These are phyloP conservation scores for Harpalus rubripes DNA, from an alignment of 2,888 invertebrate species.

Conservation along the genomic window DNA sequence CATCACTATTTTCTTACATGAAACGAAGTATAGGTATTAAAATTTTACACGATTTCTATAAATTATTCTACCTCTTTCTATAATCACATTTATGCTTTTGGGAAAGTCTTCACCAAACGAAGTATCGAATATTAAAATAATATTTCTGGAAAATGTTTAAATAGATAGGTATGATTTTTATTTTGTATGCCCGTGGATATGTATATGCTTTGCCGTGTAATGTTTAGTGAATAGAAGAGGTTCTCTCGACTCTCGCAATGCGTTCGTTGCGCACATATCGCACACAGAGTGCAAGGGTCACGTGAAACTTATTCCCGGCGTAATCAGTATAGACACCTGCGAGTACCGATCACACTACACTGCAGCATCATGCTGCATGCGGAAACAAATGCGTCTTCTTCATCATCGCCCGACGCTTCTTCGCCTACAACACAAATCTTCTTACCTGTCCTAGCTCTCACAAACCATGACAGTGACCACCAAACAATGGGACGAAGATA, in stretches of 20 bases:
- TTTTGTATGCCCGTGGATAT: too few species aligned
- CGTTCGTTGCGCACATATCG: slow-evolving; percentile 44
- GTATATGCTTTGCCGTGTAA: too few species aligned
- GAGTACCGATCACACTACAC: slow-evolving; percentile 40
- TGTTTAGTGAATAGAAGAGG: background rate
- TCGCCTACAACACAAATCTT: slow-evolving; percentile 9
- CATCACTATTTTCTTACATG: too few species aligned
- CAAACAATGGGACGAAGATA: background rate
- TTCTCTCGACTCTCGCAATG: background rate
- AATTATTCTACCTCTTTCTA: too few species aligned
- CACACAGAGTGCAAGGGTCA: slow-evolving; percentile 61
- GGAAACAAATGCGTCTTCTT: slow-evolving; percentile 54
- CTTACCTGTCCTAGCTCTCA: background rate
- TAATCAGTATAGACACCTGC: slow-evolving; percentile 66
- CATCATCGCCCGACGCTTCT: slow-evolving; percentile 31
- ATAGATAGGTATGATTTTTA: too few species aligned
- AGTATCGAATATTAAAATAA: too few species aligned
- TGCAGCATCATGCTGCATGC: slow-evolving; percentile 34
- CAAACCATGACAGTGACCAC: background rate
- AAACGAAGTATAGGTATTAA: too few species aligned
- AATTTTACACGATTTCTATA: too few species aligned
- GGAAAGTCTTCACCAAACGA: too few species aligned
- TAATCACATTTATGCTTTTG: too few species aligned
- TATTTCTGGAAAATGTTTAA: too few species aligned
- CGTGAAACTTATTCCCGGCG: slow-evolving; percentile 60